Percentiles rank a stretch among this genome's conserved stretches.
phyloP scores from a whole-genome alignment of 2,113 vertebrate species.

The Phrynocephalus versicolor region DNA sequence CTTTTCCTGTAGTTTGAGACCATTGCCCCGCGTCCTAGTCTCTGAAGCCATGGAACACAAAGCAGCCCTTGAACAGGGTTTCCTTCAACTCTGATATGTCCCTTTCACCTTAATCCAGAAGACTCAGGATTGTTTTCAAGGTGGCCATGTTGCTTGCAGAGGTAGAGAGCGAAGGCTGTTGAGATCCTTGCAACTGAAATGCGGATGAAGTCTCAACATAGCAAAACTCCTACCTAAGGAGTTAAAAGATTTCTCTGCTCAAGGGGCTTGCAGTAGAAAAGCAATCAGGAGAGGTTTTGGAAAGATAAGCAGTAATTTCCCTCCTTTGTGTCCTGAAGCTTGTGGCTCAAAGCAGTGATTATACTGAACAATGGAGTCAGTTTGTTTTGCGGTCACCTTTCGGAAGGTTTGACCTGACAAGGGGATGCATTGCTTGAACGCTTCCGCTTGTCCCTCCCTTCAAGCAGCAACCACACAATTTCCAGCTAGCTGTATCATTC shows the following conservation, averaged over 20 bases:
- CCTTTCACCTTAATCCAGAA: not conserved
- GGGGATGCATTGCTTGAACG: not conserved
- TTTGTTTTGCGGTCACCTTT: conserved; percentile 52
- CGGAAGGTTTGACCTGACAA: conserved; percentile 29
- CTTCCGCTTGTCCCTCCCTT: conserved; percentile 20
- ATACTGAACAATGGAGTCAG: conserved; percentile 54
- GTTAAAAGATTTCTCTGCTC: conserved; percentile 32
- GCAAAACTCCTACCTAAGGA: conserved; percentile 39
- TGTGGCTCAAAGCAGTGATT: conserved; percentile 61
- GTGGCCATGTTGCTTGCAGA: not conserved
- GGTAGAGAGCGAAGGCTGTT: not conserved
- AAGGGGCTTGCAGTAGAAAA: conserved; percentile 25
- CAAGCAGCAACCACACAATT: not conserved
- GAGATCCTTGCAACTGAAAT: not conserved
- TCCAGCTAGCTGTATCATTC: conserved; percentile 41
- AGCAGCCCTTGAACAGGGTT: not conserved
- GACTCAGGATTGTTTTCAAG: not conserved
- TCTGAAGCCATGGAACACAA: no score
- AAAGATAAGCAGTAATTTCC: conserved; percentile 41
- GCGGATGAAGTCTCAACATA: not conserved
- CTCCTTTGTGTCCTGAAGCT: conserved; percentile 45
- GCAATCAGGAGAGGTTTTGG: conserved; percentile 44
- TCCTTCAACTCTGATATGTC: not conserved
- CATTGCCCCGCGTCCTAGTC: no score
- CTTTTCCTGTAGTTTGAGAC: no score